phyloP scores from a whole-genome alignment of 30 jellyfish, hydroid and myxozoan species.

The Hydractinia symbiolongicarpus region DNA sequence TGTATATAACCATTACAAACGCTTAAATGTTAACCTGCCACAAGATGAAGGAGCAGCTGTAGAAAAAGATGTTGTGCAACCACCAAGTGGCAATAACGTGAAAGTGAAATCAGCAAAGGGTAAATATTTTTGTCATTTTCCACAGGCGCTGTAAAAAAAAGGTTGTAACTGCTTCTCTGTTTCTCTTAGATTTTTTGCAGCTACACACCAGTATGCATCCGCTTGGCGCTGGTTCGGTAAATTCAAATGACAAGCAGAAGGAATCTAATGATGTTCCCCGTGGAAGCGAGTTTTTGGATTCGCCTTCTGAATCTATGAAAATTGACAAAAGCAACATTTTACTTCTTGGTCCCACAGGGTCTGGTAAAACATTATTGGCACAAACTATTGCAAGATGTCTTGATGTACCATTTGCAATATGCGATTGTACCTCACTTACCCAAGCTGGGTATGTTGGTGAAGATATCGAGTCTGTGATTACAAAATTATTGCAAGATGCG shows the following conservation, averaged over 20 bases:
- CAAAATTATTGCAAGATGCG: conserved; percentile 93
- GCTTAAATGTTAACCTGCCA: conserved; percentile 72
- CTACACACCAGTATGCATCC: conserved; percentile 69
- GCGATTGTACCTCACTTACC: conserved; percentile 95
- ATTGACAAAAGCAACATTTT: conserved; percentile 92
- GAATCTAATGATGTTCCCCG: conserved; percentile 17
- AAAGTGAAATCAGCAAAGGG: conserved; percentile 67
- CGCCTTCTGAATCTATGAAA: conserved; percentile 61
- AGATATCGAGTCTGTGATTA: conserved; percentile 91
- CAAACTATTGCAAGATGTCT: conserved; percentile 95
- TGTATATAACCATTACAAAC: conserved; percentile 84
- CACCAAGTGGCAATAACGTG: conserved; percentile 26
- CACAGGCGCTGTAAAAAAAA: not conserved
- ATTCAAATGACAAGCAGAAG: conserved; percentile 40
- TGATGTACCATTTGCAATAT: conserved; percentile 99
- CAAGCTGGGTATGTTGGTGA: conserved; percentile 99
- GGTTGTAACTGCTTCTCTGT: not conserved
- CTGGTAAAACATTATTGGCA: conserved; percentile 95
- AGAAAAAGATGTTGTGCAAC: conserved; percentile 27
- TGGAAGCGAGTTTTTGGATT: conserved; percentile 61
- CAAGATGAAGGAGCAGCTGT: conserved; percentile 30
- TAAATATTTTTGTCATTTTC: not conserved
- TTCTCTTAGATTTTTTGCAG: conserved; percentile 63
- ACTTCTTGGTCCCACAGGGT: conserved; percentile 96
- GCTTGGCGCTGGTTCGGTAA: conserved; percentile 68